phyloP scores from a whole-genome alignment of 2,113 vertebrate genomes.

The Gavialis gangeticus region DNA sequence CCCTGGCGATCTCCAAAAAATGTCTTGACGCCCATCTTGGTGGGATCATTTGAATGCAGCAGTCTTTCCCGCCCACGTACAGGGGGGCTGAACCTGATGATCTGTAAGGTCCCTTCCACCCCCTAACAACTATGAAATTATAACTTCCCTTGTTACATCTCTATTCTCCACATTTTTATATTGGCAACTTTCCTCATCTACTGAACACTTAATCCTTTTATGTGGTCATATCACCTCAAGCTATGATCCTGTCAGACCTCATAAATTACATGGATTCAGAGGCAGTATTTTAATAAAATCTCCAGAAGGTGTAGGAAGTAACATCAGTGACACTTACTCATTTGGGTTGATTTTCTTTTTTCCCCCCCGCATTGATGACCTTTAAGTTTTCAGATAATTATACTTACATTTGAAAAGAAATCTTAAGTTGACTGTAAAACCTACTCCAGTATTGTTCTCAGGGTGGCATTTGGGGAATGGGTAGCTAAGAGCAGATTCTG shows the following conservation, averaged over 20 bases:
- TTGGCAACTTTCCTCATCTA: background rate
- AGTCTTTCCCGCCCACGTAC: too few relatives aligned
- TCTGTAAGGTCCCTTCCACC: too few relatives aligned
- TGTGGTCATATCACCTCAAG: background rate
- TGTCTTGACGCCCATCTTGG: too few relatives aligned
- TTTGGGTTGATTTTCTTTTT: background rate
- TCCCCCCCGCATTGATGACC: background rate
- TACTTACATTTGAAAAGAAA: background rate
- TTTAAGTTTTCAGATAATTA: background rate
- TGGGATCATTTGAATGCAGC: too few relatives aligned
- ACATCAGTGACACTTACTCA: constrained; percentile 20
- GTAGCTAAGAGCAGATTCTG: background rate
- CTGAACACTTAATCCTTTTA: background rate
- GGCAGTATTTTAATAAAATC: background rate
- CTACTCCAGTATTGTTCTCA: background rate
- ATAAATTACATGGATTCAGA: background rate
- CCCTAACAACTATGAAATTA: too few relatives aligned
- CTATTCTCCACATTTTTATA: background rate
- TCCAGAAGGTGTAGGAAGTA: constrained; percentile 27
- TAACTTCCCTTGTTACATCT: background rate
- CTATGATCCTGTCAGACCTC: constrained; percentile 13
- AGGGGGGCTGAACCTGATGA: too few relatives aligned
- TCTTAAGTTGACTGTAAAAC: background rate
- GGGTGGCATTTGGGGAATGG: background rate
- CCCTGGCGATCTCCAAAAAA: too few relatives aligned